Evolutionary conservation across 2,888 invertebrate genomes (phyloP).

Genomic region (Glaucopsyche alexis): DNA sequence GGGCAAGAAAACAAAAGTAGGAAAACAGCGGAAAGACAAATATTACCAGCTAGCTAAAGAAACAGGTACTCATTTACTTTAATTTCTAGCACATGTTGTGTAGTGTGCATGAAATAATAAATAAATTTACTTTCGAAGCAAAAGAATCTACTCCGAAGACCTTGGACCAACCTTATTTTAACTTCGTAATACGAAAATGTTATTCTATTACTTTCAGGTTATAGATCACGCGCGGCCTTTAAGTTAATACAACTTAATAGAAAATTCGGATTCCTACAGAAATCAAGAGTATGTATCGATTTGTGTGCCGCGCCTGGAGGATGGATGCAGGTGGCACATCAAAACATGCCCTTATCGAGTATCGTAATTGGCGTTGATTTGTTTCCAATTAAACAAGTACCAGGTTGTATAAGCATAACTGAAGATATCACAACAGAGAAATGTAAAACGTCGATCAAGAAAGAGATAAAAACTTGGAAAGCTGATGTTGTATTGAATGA

Average conservation of each 20-base stretch:
- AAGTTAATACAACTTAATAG: constrained; percentile 98
- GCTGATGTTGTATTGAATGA: constrained; percentile 98
- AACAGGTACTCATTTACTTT: constrained; percentile 84
- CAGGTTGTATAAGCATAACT: constrained; percentile 92
- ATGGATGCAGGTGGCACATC: constrained; percentile 99
- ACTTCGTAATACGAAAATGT: background rate
- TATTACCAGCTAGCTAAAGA: constrained; percentile 99
- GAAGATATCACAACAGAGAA: constrained; percentile 99
- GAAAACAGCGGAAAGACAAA: constrained; percentile 99
- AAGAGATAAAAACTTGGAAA: constrained; percentile 96
- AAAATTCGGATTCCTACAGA: constrained; percentile 97
- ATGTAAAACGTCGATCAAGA: constrained; percentile 88
- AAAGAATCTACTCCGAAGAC: background rate
- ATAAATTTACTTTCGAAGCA: background rate
- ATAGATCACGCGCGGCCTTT: constrained; percentile 98
- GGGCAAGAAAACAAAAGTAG: constrained; percentile 97
- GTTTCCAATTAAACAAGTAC: constrained; percentile 92
- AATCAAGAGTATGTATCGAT: constrained; percentile 97
- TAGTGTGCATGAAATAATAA: background rate
- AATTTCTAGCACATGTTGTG: background rate
- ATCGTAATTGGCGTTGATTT: constrained; percentile 97
- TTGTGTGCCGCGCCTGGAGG: constrained; percentile 99
- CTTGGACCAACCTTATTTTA: background rate
- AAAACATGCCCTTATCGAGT: constrained; percentile 98
- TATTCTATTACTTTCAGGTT: constrained; percentile 83